Base-by-base conservation (phyloP, 1,140 invertebrate genomes). In the Drosophila tropicalis region DNA sequence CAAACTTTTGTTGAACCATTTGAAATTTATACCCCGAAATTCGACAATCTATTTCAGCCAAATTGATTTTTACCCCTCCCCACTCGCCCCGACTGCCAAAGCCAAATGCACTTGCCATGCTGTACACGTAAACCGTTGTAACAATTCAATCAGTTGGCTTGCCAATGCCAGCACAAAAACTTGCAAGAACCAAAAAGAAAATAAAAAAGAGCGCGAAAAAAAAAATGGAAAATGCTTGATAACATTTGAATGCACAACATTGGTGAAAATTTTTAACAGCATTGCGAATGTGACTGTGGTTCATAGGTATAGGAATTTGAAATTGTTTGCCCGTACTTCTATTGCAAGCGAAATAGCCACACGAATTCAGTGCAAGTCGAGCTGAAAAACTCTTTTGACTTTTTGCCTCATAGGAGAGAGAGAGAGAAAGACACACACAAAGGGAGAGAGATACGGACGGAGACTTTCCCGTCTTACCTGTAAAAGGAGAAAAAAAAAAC, bases 91-190 rank as follows among this genome's bases (percentile, higher is more conserved):
- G 10, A 13, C 41, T 61, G 44, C 40, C 58, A 36, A 17, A 67
- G 76, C 61, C 62, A 54, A 54, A 51, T 51, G 72, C 76, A 83
- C 77, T 87, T 74, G 55, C 58, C 29, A 87, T 87, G 80, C 84
- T 62, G 84, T 73, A 80, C 84, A 87, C 84, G 84, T 87, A 87
- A 84, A 89, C 32, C 77, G 76, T 74, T 87, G 76, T 89, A 89
- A 89, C 84, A 87, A 87, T 87, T 87, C 84, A 87, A 87, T 87
- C 84, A 87, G 84, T 87, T 89, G 84, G 79, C 73, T 66, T 63
- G 19, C 9, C 17, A 51, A 36, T 69, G 76, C 34, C 34, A 36
- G 51, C 75, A 44, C 5, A 17, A 63, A 32, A 72, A 55, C 29
- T 29, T 29, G 29, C 29, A 62, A 63, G 72, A 72, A 78, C 61